Conservation (phyloP, 2,888 invertebrate genomes). For the Callinectes sapidus region DNA sequence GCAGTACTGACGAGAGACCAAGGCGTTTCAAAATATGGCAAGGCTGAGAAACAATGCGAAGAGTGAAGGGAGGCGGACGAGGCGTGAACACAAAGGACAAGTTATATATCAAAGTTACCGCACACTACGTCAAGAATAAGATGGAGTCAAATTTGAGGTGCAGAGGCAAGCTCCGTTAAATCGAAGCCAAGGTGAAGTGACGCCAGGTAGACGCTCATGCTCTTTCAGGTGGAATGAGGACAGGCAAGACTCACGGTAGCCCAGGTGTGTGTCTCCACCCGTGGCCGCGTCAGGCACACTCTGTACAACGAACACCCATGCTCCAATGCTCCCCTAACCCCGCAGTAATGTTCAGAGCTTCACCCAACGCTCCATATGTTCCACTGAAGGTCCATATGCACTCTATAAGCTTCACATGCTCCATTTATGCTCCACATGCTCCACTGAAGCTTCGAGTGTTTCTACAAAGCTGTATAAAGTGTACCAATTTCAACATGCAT, state of each 20-base stretch:
- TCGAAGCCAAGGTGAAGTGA: neutral
- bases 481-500: neutral
- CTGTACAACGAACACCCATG: neutral
- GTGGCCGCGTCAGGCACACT: neutral
- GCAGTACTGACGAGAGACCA: too few relatives aligned
- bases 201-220: neutral
- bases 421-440: neutral
- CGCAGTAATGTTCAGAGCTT: neutral
- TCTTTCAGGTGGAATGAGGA: neutral
- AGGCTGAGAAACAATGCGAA: neutral
- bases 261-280: neutral
- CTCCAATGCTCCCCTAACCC: neutral
- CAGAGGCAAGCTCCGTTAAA: neutral
- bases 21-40: too few relatives aligned
- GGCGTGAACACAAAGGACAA: neutral
- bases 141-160: neutral
- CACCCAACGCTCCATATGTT: neutral
- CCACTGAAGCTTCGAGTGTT: neutral
- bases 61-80: neutral
- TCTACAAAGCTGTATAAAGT: neutral
- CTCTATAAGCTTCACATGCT: neutral
- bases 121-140: neutral
- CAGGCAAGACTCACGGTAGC: neutral
- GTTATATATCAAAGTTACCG: neutral
- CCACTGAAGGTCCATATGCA: neutral